Evolutionary conservation across 2,797 vertebrate genomes (phyloP), one percentile per base, ranked within the genome.

Genomic region (Botia almorhae): DNA sequence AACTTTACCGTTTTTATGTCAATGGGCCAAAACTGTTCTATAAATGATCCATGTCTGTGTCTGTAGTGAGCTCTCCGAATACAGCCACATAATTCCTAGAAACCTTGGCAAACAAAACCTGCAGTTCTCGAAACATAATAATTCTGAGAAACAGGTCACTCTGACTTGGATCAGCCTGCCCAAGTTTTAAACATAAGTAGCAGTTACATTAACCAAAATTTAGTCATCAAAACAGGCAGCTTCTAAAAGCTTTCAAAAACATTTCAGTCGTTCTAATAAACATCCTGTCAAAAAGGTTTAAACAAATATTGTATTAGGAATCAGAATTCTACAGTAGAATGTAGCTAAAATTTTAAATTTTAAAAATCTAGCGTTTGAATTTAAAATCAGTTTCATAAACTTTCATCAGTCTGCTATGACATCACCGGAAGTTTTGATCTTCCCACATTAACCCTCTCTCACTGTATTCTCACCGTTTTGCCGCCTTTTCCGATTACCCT

Each of bases 401-500:
- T 4, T 39, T 39, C 36, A 39, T 39, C 7, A 39, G 7, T 4
- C 36, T 39, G 36, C 36, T 36, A 43, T 43, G 39, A 43, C 39
- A 43, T 43, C 8, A 43, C 3, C 7, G 39, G 5, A 43, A 43
- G 39, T 43, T 26, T 26, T 2, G 23, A 26, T 26, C 23, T 26
- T 26, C 23, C 23, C 23, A 26, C 23, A 26, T 26, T 26, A 26
- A 26, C 23, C 23, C 23, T 26, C 43, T 29, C 56, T 11, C 14
- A 56, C 14, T 11, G 6, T 58, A 70, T 70, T 76, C 96, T 86
- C 91, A 98, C 97, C 85, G 96, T 98, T 90, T 98, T 98, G 84
- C 97, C 97, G 0, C 97, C 96, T 91, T 98, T 98, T 86, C 97
- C 97, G 0, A 98, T 98, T 89, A 98, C 96, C 0, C 97, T 93